Evolutionary conservation across 2,797 vertebrate species (phyloP).

Genomic region (Sebastes diploproa): DNA sequence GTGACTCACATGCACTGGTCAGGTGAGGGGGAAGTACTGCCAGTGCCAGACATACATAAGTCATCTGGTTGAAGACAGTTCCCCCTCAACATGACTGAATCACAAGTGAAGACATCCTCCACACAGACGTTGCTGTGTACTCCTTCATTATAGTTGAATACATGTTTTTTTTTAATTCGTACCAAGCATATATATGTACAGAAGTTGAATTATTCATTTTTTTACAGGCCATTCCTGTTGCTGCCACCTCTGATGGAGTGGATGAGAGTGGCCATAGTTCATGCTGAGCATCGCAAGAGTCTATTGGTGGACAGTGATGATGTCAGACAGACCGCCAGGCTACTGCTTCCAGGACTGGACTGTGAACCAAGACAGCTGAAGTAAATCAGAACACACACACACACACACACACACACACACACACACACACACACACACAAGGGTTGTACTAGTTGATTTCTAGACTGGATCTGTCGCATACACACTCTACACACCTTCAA

Average conservation of each 20-base stretch:
- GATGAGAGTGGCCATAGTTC: slow-evolving; percentile 97
- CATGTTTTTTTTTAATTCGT: neutral
- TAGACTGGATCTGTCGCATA: neutral
- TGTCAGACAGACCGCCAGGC: slow-evolving; percentile 92
- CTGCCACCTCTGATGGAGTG: slow-evolving; percentile 98
- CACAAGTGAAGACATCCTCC: slow-evolving; percentile 8
- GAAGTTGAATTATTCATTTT: neutral
- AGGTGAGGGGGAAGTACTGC: slow-evolving; percentile 27
- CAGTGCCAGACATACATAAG: slow-evolving; percentile 40
- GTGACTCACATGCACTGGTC: slow-evolving; percentile 40
- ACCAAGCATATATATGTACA: neutral
- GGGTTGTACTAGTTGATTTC: neutral
- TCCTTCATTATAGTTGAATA: neutral
- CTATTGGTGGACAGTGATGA: slow-evolving; percentile 95
- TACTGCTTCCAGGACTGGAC: slow-evolving; percentile 94
- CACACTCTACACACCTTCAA: no score
- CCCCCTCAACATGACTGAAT: slow-evolving; percentile 20
- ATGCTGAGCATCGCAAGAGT: slow-evolving; percentile 95
- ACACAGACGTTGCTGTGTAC: neutral
- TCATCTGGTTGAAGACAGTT: slow-evolving; percentile 29
- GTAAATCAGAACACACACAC: slow-evolving; percentile 74
- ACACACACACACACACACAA: neutral
- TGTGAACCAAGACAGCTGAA: slow-evolving; percentile 96
- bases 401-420: neutral
- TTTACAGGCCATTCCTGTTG: slow-evolving; percentile 91